Conservation (phyloP, 2,888 invertebrate species). For the Suillia variegata region DNA sequence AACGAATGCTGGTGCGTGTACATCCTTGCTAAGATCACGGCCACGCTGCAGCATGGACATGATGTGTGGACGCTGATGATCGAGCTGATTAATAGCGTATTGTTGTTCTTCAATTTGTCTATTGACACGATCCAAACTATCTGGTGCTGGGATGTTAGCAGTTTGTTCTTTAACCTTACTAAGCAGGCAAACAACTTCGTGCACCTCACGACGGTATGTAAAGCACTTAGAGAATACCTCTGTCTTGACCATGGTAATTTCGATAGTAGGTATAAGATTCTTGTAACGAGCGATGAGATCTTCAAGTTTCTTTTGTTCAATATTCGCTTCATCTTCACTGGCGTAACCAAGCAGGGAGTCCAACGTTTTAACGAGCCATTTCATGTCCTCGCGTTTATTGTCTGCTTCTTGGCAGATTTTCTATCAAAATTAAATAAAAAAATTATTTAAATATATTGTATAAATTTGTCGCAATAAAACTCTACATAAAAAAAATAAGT, state of each 20-base stretch:
- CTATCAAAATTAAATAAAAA: conserved; percentile 62
- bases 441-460: neutral
- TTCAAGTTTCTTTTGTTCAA: conserved; percentile 83
- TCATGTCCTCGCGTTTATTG: conserved; percentile 89
- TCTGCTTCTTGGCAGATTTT: conserved; percentile 90
- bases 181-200: conserved; percentile 80
- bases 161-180: conserved; percentile 78
- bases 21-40: conserved; percentile 84
- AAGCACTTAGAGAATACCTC: conserved; percentile 92
- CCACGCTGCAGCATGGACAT: conserved; percentile 91
- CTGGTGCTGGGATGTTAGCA: conserved; percentile 68
- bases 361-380: conserved; percentile 90
- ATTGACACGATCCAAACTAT: conserved; percentile 75
- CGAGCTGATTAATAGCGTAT: conserved; percentile 78
- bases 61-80: conserved; percentile 81
- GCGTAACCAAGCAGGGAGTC: conserved; percentile 84
- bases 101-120: conserved; percentile 83
- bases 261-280: conserved; percentile 88
- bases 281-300: conserved; percentile 85
- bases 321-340: conserved; percentile 77
- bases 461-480: neutral
- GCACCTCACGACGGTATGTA: conserved; percentile 86
- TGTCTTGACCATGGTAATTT: conserved; percentile 90
- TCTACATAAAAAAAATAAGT: neutral
- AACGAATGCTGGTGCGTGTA: conserved; percentile 86